Evolutionary conservation across 2,888 invertebrate genomes (phyloP), one percentile per base, ranked within the genome.

Genomic region (Rotaria sp.): DNA sequence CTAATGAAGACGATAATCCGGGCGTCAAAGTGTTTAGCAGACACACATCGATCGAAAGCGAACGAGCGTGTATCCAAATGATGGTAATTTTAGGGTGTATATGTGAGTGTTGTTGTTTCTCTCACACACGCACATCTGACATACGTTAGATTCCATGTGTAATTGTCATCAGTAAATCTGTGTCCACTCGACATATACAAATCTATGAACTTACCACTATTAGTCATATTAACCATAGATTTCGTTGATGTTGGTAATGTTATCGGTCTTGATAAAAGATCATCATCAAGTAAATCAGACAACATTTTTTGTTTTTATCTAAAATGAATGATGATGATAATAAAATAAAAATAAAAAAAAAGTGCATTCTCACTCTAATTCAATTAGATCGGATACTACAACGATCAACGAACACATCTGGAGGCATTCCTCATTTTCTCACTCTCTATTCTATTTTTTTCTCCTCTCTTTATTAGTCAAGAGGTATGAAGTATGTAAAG

Each of bases 381-480:
- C 57, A 59, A 59, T 59, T 59, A 59, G n/a, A 59, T 59, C 57
- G n/a, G 57, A 59, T 59, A 59, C 30, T n/a, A 59, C 57, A 59
- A 59, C 30, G n/a, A 59, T 26, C 57, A 59, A 26, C 57, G 57
- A 59, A 59, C 57, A 59, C 57, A 59, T 59, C 57, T 59, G 57
- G 57, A 59, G 57, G 57, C 57, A 59, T 59, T 59, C 57, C 57
- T 59, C 57, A 59, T 59, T 59, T n/a, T 59, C 57, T 59, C 57
- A 59, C 57, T 59, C 57, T 59, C 57, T 59, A 59, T 59, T 59
- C n/a, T 59, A 55, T 55, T 55, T 21, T 59, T 30, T 26, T 2
- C 18, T 15, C 18, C n/a, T n/a, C 57, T 59, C 57, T 59, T 59
- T 59, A 59, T 59, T 59, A 59, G 57, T 59, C 57, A 59, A 59